Conservation (phyloP, 2,113 vertebrate genomes). For the Oreochromis tanganicae region DNA sequence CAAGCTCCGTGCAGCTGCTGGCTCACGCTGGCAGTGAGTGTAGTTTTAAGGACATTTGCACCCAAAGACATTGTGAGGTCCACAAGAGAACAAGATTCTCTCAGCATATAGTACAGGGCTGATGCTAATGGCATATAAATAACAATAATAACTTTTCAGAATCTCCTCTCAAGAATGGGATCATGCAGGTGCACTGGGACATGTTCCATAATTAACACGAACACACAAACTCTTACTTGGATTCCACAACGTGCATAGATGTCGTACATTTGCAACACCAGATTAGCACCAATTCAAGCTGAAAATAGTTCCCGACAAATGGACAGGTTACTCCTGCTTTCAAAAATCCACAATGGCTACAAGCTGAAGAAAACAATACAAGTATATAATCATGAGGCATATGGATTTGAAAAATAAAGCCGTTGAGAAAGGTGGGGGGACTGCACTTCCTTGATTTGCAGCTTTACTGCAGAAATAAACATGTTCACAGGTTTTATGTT, state of each 20-base stretch:
- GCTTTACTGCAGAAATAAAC: background rate
- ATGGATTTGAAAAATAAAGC: background rate
- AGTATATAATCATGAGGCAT: rapidly evolving
- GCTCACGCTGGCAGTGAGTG: background rate
- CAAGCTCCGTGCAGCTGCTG: background rate
- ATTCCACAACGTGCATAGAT: background rate
- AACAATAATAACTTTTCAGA: background rate
- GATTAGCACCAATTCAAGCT: background rate
- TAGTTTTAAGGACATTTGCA: background rate
- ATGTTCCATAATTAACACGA: background rate
- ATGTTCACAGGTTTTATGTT: background rate
- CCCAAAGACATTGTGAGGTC: background rate
- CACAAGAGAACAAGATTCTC: background rate
- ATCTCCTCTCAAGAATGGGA: background rate
- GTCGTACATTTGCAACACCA: background rate
- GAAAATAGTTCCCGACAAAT: background rate
- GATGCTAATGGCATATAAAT: background rate
- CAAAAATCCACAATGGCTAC: background rate
- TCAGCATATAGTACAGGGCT: background rate
- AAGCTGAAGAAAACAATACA: background rate
- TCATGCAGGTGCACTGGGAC: background rate
- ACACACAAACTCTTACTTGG: background rate
- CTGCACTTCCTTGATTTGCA: background rate
- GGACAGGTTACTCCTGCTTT: background rate
- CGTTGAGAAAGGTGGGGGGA: background rate